A percentile compares a stretch with the other conserved stretches of the same genome.
Evolutionary conservation across 2,797 vertebrate genomes (phyloP).

Genomic region (Echeneis naucrates): DNA sequence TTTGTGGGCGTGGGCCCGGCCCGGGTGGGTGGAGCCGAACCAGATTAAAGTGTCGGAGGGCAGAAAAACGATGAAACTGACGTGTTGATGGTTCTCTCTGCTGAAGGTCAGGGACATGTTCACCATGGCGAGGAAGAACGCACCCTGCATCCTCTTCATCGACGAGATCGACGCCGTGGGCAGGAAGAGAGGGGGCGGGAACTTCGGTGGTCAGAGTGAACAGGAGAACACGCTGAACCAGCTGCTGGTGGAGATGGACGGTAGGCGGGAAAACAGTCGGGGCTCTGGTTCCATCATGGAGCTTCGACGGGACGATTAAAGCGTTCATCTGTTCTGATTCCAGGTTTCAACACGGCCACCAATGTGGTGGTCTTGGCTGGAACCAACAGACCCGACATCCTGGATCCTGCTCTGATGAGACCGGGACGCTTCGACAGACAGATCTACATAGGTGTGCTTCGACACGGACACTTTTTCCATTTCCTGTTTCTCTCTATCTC

Average conservation of each 20-base stretch:
- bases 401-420: constrained; percentile 85
- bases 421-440: constrained; percentile 87
- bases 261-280: constrained; percentile 64
- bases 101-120: constrained; percentile 93
- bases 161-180: constrained; percentile 96
- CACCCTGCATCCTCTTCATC: constrained; percentile 97
- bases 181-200: constrained; percentile 92
- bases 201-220: constrained; percentile 95
- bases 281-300: fast-evolving
- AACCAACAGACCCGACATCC: constrained; percentile 85
- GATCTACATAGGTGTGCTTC: constrained; percentile 80
- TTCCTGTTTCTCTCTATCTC: too few species aligned
- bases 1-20: constrained; percentile 97
- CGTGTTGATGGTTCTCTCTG: neutral
- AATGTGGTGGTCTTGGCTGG: constrained; percentile 87
- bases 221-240: constrained; percentile 97
- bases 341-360: constrained; percentile 86
- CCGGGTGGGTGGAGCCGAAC: constrained; percentile 82
- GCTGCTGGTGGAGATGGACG: constrained; percentile 96
- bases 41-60: too few species aligned
- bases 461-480: neutral
- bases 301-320: neutral
- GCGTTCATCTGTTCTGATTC: neutral
- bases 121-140: constrained; percentile 93
- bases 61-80: too few species aligned